A percentile compares a stretch with the other conserved stretches of the same genome.
Conservation (phyloP, 2,797 vertebrate genomes). For the Argya squamiceps region DNA sequence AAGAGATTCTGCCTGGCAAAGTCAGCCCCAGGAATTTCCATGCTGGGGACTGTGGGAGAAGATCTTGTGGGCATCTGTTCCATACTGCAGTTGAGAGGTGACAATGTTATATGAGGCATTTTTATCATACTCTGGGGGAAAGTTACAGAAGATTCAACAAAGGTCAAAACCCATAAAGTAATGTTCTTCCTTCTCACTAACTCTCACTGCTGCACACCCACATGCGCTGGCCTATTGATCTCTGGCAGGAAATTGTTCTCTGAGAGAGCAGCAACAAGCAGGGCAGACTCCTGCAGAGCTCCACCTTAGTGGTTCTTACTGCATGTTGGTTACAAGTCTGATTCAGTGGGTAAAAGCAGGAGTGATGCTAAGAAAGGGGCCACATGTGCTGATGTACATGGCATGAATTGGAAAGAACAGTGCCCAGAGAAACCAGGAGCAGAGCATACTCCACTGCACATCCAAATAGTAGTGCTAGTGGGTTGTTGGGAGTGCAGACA, state of each 20-base stretch:
- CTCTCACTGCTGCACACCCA: not conserved
- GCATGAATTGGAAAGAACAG: not conserved
- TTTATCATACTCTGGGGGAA: not conserved
- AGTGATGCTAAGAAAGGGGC: not conserved
- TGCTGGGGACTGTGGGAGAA: not conserved
- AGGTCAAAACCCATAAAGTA: not conserved
- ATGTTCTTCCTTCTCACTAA: not conserved
- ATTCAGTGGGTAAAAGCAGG: not conserved
- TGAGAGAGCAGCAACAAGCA: not conserved
- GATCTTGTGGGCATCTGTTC: not conserved
- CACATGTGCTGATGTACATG: not conserved
- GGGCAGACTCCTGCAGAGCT: not conserved
- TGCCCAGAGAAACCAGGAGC: not conserved
- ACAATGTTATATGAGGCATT: not conserved
- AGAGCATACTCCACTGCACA: not conserved
- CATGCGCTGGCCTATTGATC: fast-evolving
- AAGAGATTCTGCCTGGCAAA: not conserved
- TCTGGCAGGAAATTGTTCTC: not conserved
- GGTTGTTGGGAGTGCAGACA: not conserved
- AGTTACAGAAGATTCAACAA: not conserved
- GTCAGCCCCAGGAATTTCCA: not conserved
- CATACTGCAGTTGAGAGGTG: not conserved
- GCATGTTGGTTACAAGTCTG: fast-evolving
- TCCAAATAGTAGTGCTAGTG: not conserved
- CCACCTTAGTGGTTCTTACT: not conserved